Percentiles rank a stretch among this genome's conserved stretches.
phyloP scores from a whole-genome alignment of 53 echinoderm and acorn worm species.

The Paelopatides confundens region DNA sequence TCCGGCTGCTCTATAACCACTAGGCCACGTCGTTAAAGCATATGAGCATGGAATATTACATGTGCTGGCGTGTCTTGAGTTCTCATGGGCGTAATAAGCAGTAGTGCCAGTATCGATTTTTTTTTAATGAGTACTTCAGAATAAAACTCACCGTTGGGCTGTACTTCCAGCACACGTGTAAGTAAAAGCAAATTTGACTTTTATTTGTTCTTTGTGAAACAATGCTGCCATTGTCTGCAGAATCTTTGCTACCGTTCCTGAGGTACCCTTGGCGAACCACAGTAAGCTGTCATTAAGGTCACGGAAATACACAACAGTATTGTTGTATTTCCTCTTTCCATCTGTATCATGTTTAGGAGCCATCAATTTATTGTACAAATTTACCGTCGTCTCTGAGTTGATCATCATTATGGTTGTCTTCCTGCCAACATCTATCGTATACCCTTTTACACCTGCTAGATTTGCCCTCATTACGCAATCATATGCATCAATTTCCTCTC shows the following conservation, averaged over 20 bases:
- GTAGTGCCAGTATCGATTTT: no score
- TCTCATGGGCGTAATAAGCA: no score
- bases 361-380: not conserved
- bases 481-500: constrained; percentile 19
- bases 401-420: not conserved
- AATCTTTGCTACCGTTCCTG: not conserved
- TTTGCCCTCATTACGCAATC: not conserved
- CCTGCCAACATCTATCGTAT: not conserved
- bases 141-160: no score
- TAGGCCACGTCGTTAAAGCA: no score
- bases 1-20: no score
- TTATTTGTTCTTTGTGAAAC: not conserved
- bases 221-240: not conserved
- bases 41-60: no score
- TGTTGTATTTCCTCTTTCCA: no score
- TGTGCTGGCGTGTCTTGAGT: no score
- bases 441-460: not conserved
- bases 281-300: not conserved
- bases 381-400: not conserved
- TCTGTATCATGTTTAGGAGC: not conserved
- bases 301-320: not conserved
- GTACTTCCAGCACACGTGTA: no score
- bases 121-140: no score
- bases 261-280: not conserved
- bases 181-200: not conserved